These are phyloP conservation scores for Eupithecia abbreviata DNA, from an alignment of 2,888 invertebrate species.

Conservation along the genomic window DNA sequence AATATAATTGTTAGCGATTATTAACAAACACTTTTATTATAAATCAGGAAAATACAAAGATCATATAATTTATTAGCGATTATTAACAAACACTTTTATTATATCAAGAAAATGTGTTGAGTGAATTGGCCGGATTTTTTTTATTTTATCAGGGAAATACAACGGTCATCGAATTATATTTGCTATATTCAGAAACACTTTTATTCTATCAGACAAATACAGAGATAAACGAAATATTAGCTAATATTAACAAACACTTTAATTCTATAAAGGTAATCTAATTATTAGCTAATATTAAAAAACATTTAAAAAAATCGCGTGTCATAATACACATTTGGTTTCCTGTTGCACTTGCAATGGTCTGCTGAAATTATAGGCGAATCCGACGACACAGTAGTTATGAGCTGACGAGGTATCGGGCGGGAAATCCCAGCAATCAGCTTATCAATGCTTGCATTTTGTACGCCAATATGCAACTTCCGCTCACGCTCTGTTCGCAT, in stretches of 20 bases:
- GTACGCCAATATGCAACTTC: slow-evolving; percentile 53
- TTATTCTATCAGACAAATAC: neutral
- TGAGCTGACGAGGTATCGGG: slow-evolving; percentile 56
- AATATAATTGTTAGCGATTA: no score
- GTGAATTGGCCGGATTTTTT: no score
- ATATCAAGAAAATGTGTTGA: no score
- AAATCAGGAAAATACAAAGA: no score
- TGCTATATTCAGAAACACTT: no score
- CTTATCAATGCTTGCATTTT: slow-evolving; percentile 60
- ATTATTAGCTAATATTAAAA: neutral
- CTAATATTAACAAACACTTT: slow-evolving; percentile 32
- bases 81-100: no score
- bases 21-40: no score
- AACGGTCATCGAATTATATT: no score
- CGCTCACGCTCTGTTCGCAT: slow-evolving; percentile 59
- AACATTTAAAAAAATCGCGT: slow-evolving; percentile 57
- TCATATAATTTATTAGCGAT: no score
- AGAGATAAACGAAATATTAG: neutral
- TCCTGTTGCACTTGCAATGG: slow-evolving; percentile 55
- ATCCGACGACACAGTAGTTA: slow-evolving; percentile 38
- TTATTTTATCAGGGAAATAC: no score
- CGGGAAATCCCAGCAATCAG: slow-evolving; percentile 58
- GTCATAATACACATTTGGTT: slow-evolving; percentile 64
- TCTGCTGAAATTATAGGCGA: slow-evolving; percentile 32
- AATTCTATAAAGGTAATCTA: neutral